These are phyloP conservation scores for Drosophila pallidifrons DNA, from an alignment of 1,140 invertebrate genomes.

Conservation along the genomic window DNA sequence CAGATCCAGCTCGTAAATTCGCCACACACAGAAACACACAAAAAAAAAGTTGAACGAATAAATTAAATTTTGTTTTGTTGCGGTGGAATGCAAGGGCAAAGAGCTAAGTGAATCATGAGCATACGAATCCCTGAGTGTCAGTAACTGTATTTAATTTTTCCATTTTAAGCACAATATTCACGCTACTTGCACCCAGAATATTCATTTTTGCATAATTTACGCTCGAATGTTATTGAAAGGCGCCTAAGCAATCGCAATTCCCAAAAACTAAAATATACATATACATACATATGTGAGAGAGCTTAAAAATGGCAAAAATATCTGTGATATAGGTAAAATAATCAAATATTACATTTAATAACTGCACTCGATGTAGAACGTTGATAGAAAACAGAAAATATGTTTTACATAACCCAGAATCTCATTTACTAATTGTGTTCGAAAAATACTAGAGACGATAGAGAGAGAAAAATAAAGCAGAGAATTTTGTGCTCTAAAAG, in stretches of 20 bases:
- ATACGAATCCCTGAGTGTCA: slow-evolving; percentile 46
- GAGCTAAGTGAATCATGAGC: slow-evolving; percentile 35
- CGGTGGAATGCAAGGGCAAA: slow-evolving; percentile 21
- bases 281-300: not conserved
- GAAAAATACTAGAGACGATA: too few relatives aligned
- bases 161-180: slow-evolving; percentile 71
- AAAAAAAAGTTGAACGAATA: slow-evolving; percentile 69
- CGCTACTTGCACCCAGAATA: slow-evolving; percentile 55
- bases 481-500: too few relatives aligned
- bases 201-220: slow-evolving; percentile 62
- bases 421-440: too few relatives aligned
- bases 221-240: slow-evolving; percentile 13
- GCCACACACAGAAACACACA: slow-evolving; percentile 33
- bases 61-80: slow-evolving; percentile 78
- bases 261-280: not conserved
- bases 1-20: slow-evolving; percentile 65
- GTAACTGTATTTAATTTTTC: slow-evolving; percentile 74
- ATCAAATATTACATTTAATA: too few relatives aligned
- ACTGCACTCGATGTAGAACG: too few relatives aligned
- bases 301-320: not conserved
- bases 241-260: not conserved
- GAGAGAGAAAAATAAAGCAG: too few relatives aligned
- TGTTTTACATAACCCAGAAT: too few relatives aligned
- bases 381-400: too few relatives aligned
- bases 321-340: too few relatives aligned